Conservation (phyloP, 2,797 vertebrate species). For the Chloroceryle inda region DNA sequence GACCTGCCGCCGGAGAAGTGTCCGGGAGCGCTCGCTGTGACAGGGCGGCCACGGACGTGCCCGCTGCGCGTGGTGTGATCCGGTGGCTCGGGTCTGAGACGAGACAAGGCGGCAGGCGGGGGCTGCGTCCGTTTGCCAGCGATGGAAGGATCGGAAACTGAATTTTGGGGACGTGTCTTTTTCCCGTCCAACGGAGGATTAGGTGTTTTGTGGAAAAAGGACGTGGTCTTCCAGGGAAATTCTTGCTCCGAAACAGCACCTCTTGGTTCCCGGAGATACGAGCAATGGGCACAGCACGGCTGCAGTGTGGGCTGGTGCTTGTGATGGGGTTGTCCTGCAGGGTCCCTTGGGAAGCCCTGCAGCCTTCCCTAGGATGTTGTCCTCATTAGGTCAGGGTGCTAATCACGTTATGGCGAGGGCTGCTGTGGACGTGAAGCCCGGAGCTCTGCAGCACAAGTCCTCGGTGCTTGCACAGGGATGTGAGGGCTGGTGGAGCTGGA, state of each 20-base stretch:
- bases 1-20: background rate
- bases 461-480: rapidly evolving
- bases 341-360: background rate
- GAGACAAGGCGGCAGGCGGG: background rate
- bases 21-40: background rate
- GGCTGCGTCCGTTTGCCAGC: background rate
- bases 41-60: background rate
- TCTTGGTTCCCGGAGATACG: rapidly evolving
- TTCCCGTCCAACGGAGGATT: background rate
- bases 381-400: background rate
- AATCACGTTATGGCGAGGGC: rapidly evolving
- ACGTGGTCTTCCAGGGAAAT: background rate
- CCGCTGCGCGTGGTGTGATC: too few relatives aligned
- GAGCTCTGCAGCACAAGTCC: rapidly evolving
- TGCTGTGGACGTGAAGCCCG: background rate
- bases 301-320: background rate
- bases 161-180: background rate
- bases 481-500: background rate
- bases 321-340: background rate
- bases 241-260: background rate
- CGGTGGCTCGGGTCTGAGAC: too few relatives aligned
- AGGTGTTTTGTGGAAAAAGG: background rate
- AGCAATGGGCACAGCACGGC: rapidly evolving
- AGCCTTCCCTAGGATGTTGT: background rate
- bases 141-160: too few relatives aligned